Evolutionary conservation across 2,888 invertebrate species (phyloP), one percentile per base, ranked within the genome.

Genomic region (Macrosiphum euphorbiae): DNA sequence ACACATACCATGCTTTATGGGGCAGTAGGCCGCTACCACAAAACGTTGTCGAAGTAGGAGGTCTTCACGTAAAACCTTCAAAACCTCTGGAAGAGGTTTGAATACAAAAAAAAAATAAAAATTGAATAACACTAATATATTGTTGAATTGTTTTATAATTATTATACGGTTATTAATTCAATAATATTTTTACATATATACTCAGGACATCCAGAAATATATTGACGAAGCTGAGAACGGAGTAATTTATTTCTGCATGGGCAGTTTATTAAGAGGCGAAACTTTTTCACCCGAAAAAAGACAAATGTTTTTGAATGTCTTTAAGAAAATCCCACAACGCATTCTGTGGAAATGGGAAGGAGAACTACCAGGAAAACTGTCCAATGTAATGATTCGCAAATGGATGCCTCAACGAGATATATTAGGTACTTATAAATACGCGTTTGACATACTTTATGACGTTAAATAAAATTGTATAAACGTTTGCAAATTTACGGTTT

Each of bases 201-300:
- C 3, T 20, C 44, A 94, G 94, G 91, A 94, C 41, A 94, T 94
- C 7, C 91, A 94, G 90, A 86, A 90, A 92, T 94, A 92, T 89
- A 94, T 94, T 55, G 94, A 94, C 55, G 94, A 94, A 86, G 93
- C 94, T 16, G 86, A 94, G 87, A 90, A 94, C 61, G 94, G 94
- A 47, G 94, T 94, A 28, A 92, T 94, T 41, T 94, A 94, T 50
- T 94, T 94, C 85, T 94, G 94, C 87, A 94, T 94, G 94, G 94
- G 94, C 10, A 94, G 94, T 85, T 92, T 94, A 61, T 84, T 94
- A 26, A 86, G 94, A 58, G 94, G 94, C 5, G 94, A 94, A 61
- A 94, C 94, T n/a, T 94, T 94, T 84, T 55, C 91, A 5, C 20
- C 55, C 11, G 55, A 55, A 20, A 55, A 55, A 55, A 55, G 55